Evolutionary conservation across 2,888 invertebrate genomes (phyloP).

Genomic region (Syrista parreyssii): DNA sequence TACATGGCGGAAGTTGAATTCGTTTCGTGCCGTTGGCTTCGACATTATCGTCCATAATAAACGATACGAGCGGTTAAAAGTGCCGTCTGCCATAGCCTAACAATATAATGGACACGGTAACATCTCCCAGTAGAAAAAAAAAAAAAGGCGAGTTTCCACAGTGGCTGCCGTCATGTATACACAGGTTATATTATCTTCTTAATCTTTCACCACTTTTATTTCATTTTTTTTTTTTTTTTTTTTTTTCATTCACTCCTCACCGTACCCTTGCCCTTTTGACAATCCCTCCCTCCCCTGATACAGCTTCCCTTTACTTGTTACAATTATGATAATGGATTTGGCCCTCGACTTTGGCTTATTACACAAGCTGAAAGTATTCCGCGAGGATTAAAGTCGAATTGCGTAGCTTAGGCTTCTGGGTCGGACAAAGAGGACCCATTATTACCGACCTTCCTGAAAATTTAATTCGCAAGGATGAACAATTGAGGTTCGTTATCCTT

Average conservation of each 20-base stretch:
- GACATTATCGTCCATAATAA: not conserved
- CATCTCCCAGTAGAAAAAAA: not conserved
- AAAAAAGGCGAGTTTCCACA: not conserved
- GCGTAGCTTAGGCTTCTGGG: not conserved
- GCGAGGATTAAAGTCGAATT: not conserved
- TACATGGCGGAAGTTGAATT: not conserved
- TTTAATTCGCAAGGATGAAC: not conserved
- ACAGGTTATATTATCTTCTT: no score
- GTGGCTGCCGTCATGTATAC: no score
- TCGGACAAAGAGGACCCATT: not conserved
- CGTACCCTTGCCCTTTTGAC: not conserved
- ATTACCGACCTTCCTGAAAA: not conserved
- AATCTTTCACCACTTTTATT: not conserved
- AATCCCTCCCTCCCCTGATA: not conserved
- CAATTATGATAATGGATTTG: slow-evolving; percentile 3
- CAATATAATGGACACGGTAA: not conserved
- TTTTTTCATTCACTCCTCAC: not conserved
- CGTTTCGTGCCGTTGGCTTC: not conserved
- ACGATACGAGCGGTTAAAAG: not conserved
- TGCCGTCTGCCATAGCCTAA: not conserved
- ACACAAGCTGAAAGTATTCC: not conserved
- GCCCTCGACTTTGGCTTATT: not conserved
- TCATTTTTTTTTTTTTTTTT: no score
- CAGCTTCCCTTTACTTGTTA: not conserved
- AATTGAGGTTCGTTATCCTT: not conserved